phyloP scores from a whole-genome alignment of 2,113 vertebrate genomes.

The Recurvirostra avosetta region DNA sequence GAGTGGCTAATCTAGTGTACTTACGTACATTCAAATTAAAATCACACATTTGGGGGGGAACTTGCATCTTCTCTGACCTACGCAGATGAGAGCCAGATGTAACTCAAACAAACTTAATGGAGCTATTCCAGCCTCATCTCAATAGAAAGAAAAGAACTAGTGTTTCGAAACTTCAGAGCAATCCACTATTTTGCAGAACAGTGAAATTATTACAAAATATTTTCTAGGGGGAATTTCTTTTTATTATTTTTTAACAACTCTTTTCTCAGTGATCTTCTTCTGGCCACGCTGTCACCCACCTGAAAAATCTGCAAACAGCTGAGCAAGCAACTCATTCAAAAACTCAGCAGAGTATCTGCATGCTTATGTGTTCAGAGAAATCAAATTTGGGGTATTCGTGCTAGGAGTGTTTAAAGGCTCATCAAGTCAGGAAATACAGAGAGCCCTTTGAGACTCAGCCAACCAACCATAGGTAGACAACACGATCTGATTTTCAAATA shows the following conservation, averaged over 20 bases:
- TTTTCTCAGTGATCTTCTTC: neutral
- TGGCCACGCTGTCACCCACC: neutral
- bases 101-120: neutral
- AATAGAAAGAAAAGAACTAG: neutral
- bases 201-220: neutral
- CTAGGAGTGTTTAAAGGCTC: neutral
- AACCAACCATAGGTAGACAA: neutral
- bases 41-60: neutral
- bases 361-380: neutral
- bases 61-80: neutral
- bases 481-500: neutral
- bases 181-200: neutral
- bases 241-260: neutral
- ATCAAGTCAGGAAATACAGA: neutral
- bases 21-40: neutral
- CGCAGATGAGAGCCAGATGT: neutral
- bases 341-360: neutral
- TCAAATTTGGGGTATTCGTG: neutral
- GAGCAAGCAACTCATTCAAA: neutral
- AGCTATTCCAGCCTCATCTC: neutral
- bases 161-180: neutral
- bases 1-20: conserved; percentile 4
- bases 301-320: neutral
- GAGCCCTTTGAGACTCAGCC: neutral
- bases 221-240: neutral